Conservation (phyloP, 2,113 vertebrate species). For the Otus sunia region DNA sequence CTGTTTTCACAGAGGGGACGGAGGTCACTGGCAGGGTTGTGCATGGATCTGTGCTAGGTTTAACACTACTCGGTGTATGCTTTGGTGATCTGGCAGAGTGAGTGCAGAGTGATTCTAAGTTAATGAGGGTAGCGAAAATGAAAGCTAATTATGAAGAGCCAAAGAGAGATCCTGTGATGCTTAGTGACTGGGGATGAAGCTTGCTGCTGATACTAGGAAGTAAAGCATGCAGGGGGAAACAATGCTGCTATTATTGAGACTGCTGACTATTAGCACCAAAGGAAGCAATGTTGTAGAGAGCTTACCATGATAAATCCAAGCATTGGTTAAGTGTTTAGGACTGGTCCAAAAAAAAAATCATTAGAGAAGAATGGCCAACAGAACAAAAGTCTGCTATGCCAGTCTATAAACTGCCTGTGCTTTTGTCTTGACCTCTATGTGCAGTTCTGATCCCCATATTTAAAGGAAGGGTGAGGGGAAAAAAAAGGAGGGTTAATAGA, state of each 20-base stretch:
- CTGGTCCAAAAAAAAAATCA: neutral
- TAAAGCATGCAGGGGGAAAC: neutral
- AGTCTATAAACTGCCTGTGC: neutral
- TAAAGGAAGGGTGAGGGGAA: neutral
- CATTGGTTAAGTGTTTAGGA: neutral
- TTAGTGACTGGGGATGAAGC: neutral
- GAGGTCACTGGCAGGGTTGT: neutral
- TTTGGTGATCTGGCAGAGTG: neutral
- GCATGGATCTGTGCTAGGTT: neutral
- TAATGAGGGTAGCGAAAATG: neutral
- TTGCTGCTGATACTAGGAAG: neutral
- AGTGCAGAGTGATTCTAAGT: neutral
- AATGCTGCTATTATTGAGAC: neutral
- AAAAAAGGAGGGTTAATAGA: neutral
- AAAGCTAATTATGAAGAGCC: neutral
- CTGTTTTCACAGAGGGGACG: neutral
- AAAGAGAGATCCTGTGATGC: neutral
- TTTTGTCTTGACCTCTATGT: neutral
- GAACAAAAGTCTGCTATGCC: neutral
- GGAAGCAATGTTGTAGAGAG: neutral
- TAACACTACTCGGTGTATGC: neutral
- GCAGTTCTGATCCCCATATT: neutral
- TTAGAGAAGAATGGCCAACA: neutral
- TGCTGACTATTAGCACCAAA: neutral
- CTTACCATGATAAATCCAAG: neutral